Evolutionary conservation across 2,888 invertebrate genomes (phyloP).

Genomic region (Parapristionchus giblindavisi): DNA sequence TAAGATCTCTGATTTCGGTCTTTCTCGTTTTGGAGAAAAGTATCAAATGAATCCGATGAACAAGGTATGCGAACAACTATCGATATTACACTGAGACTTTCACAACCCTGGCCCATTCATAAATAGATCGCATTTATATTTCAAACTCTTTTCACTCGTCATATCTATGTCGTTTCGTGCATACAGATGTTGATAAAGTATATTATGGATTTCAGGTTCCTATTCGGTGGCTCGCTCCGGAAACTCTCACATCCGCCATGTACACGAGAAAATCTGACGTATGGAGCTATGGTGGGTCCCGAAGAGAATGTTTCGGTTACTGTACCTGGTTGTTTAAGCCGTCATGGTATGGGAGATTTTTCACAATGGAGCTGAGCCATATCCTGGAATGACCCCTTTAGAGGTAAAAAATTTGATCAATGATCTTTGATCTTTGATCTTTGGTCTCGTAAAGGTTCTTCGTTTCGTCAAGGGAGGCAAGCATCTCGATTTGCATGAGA

Average conservation of each 20-base stretch:
- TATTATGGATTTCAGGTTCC: slow-evolving; percentile 39
- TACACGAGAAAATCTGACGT: slow-evolving; percentile 41
- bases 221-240: slow-evolving; percentile 44
- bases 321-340: neutral
- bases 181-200: too few relatives aligned
- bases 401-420: slow-evolving; percentile 4
- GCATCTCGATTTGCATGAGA: slow-evolving; percentile 23
- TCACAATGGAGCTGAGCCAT: slow-evolving; percentile 33
- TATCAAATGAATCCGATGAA: slow-evolving; percentile 38
- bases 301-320: too few relatives aligned
- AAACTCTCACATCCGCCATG: slow-evolving; percentile 34
- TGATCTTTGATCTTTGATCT: slow-evolving; percentile 22
- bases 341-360: slow-evolving; percentile 35
- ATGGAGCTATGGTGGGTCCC: slow-evolving; percentile 25
- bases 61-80: too few relatives aligned
- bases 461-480: slow-evolving; percentile 27
- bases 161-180: too few relatives aligned
- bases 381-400: slow-evolving; percentile 16
- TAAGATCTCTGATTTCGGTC: slow-evolving; percentile 53
- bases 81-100: too few relatives aligned
- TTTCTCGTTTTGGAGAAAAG: slow-evolving; percentile 40
- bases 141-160: too few relatives aligned
- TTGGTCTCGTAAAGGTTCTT: slow-evolving; percentile 13
- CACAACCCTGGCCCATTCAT: too few relatives aligned
- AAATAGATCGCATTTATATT: too few relatives aligned